Evolutionary conservation across 2,888 invertebrate genomes (phyloP).

Genomic region (Drosophila silvestris): DNA sequence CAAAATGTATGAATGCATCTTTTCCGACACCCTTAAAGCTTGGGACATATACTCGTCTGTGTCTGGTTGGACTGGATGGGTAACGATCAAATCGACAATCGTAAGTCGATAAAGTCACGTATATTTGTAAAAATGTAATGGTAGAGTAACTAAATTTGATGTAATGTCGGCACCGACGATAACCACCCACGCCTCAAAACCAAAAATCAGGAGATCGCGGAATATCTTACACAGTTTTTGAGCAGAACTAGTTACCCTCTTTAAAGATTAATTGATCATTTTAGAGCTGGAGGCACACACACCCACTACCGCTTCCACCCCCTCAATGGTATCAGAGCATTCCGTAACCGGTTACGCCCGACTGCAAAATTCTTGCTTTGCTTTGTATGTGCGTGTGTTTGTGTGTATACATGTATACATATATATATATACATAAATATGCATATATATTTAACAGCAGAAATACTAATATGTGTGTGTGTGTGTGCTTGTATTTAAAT

Average conservation of each 20-base stretch:
- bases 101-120: neutral
- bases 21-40: neutral
- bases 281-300: too few relatives aligned
- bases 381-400: constrained; percentile 1
- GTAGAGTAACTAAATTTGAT: neutral
- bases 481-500: constrained; percentile 21
- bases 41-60: neutral
- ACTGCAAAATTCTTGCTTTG: neutral
- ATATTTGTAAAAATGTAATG: neutral
- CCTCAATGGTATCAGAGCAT: neutral
- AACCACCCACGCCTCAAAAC: neutral
- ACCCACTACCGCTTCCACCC: too few relatives aligned
- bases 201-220: neutral
- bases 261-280: neutral
- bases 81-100: neutral
- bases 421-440: neutral
- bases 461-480: neutral
- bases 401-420: neutral
- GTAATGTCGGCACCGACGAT: neutral
- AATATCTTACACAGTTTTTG: neutral
- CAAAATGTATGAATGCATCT: neutral
- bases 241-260: neutral
- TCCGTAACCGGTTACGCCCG: neutral
- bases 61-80: neutral
- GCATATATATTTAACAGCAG: neutral